Conservation (phyloP, 2,888 invertebrate species). For the Mimas tiliae region DNA sequence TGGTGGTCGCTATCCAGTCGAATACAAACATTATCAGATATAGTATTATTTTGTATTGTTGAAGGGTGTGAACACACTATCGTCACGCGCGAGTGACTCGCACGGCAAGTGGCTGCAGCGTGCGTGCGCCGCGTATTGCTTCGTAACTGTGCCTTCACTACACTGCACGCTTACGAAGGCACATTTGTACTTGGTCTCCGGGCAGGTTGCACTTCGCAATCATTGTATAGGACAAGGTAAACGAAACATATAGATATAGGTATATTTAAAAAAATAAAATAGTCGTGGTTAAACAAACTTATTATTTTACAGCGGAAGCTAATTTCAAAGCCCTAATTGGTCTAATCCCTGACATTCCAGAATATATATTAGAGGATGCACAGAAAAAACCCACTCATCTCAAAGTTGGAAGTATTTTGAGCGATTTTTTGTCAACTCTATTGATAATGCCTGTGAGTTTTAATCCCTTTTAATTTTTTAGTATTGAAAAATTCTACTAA, state of each 20-base stretch:
- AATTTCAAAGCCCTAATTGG: slow-evolving; percentile 95
- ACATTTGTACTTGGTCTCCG: slow-evolving; percentile 93
- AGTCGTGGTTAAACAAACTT: not conserved
- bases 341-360: slow-evolving; percentile 91
- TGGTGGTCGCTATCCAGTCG: too few species aligned
- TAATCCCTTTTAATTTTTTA: not conserved
- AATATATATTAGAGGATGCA: slow-evolving; percentile 88
- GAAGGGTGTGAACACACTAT: slow-evolving; percentile 92
- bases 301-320: slow-evolving; percentile 90
- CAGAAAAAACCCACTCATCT: slow-evolving; percentile 89
- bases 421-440: slow-evolving; percentile 92
- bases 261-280: too few species aligned
- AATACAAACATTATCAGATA: not conserved
- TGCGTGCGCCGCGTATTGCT: slow-evolving; percentile 97
- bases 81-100: slow-evolving; percentile 83
- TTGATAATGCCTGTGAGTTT: slow-evolving; percentile 91
- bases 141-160: slow-evolving; percentile 98
- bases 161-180: slow-evolving; percentile 90
- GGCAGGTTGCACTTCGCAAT: slow-evolving; percentile 95
- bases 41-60: slow-evolving; percentile 32
- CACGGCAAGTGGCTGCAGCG: slow-evolving; percentile 92
- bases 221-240: slow-evolving; percentile 95
- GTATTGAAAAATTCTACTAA: too few species aligned
- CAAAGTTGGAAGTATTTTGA: slow-evolving; percentile 88
- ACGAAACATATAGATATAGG: too few species aligned